Base-by-base conservation (phyloP, 2,113 vertebrate genomes). In the pig (Sus scrofa) region DNA sequence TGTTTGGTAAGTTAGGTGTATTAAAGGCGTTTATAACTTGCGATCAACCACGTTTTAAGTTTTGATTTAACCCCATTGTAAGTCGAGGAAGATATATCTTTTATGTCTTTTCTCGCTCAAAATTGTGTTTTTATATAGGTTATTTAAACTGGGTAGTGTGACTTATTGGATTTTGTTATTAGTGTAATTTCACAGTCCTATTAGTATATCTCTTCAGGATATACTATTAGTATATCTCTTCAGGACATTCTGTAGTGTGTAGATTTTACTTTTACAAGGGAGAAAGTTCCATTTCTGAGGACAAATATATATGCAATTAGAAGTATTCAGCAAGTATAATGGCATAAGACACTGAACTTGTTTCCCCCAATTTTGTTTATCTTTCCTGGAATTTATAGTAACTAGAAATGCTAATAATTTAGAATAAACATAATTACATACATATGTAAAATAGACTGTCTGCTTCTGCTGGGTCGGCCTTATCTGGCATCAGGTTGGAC, bases 91-190 rank as follows among this genome's bases (percentile, higher is more conserved):
- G 77, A 58, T 54, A 20, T 58, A n/a, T 73, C 34, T 85, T 71
- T 70, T 67, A 32, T 54, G 34, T 85, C 0, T 82, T 81, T 83
- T 78, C 54, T 89, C 54, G 62, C 16, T 94, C 74, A 75, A 39
- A 88, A 20, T 82, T 71, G 6, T 1, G 81, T 94, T 58, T 82
- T 73, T 75, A 19, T 68, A 16, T 87, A n/a, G 50, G 20, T 27
- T 86, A 44, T 70, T 84, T 85, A 79, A 87, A 85, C n/a, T 91
- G 52, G 12, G 24, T 89, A 58, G 32, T 79, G 65, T 81, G 65
- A 71, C 65, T 94, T 89, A 56, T 2, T 91, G 65, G 73, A 52
- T 95, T 97, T 93, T 86, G 4, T 86, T 91, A 37, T 68, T 67
- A 70, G 10, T 24, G 20, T 74, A 58, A 75, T 73, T 34, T 88